A percentile compares a stretch with the other conserved stretches of the same genome.
Evolutionary conservation across 2,797 vertebrate species (phyloP).

Genomic region (Protosalanx chinensis): DNA sequence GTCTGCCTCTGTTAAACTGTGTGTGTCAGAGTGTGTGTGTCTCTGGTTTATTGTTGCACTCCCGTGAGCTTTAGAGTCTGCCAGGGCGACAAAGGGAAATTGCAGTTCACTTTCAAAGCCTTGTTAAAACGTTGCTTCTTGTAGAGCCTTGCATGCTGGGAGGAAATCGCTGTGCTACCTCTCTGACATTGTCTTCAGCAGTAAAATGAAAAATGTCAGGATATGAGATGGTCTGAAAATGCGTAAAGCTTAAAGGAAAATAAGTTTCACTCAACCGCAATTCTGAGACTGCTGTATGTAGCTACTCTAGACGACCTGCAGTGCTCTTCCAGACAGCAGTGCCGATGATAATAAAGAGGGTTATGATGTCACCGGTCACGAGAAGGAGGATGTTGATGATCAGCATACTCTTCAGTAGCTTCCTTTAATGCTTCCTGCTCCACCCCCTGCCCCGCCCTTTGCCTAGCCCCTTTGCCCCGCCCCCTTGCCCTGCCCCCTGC

Average conservation of each 20-base stretch:
- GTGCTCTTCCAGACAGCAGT: background rate
- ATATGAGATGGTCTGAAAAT: slow-evolving; percentile 18
- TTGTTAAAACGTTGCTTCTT: slow-evolving; percentile 1
- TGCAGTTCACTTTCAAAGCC: slow-evolving; percentile 22
- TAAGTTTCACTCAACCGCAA: no score
- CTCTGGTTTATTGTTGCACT: slow-evolving; percentile 19
- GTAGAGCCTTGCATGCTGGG: background rate
- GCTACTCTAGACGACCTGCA: no score
- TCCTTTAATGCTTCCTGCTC: background rate
- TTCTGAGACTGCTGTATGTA: no score
- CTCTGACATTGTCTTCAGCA: slow-evolving; percentile 22
- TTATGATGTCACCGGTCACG: background rate
- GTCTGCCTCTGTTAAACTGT: background rate
- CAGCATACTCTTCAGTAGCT: background rate
- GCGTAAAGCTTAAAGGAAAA: no score
- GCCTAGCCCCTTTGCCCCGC: no score
- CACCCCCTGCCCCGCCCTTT: no score
- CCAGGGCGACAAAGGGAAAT: slow-evolving; percentile 9
- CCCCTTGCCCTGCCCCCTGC: no score
- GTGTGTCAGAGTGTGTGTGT: slow-evolving; percentile 10
- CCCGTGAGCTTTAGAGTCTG: slow-evolving; percentile 15
- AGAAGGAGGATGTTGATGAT: background rate
- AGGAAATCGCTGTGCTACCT: background rate
- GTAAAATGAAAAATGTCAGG: slow-evolving; percentile 18
- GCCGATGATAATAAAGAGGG: background rate